A percentile compares a stretch with the other conserved stretches of the same genome.
phyloP scores from a whole-genome alignment of 2,888 invertebrate species.

The Drosophila rellima region DNA sequence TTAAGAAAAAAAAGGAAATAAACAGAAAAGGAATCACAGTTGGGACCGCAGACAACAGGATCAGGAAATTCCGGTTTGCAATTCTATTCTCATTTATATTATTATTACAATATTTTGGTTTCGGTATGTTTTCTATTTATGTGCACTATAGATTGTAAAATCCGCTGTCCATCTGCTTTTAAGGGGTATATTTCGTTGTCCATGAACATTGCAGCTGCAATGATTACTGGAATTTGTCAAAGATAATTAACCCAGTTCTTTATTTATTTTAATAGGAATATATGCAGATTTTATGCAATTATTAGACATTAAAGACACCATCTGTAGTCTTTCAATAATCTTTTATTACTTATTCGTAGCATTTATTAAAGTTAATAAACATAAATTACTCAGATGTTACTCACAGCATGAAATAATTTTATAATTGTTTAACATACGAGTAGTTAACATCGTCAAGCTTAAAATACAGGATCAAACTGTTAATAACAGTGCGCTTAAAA shows the following conservation, averaged over 20 bases:
- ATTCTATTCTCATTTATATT: constrained; percentile 47
- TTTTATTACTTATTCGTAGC: too few relatives aligned
- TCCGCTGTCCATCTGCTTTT: constrained; percentile 18
- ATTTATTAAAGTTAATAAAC: too few relatives aligned
- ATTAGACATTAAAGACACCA: not conserved
- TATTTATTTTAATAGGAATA: not conserved
- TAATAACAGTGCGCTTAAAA: too few relatives aligned
- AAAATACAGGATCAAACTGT: too few relatives aligned
- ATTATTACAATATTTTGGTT: constrained; percentile 49
- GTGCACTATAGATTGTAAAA: constrained; percentile 1
- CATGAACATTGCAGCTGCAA: not conserved
- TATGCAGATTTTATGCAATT: not conserved
- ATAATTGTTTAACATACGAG: too few relatives aligned
- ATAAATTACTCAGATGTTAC: too few relatives aligned
- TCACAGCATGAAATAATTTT: too few relatives aligned
- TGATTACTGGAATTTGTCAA: not conserved
- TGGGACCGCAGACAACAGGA: constrained; percentile 72
- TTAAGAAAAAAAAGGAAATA: not conserved
- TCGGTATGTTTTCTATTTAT: constrained; percentile 36
- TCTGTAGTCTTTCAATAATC: not conserved
- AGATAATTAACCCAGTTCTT: not conserved
- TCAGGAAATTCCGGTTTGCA: constrained; percentile 79
- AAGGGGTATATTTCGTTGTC: constrained; percentile 29
- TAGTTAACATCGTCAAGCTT: too few relatives aligned
- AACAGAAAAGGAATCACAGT: constrained; percentile 72